These are phyloP conservation scores for Aramus guarauna DNA, from an alignment of 2,113 vertebrate genomes.

Conservation along the genomic window DNA sequence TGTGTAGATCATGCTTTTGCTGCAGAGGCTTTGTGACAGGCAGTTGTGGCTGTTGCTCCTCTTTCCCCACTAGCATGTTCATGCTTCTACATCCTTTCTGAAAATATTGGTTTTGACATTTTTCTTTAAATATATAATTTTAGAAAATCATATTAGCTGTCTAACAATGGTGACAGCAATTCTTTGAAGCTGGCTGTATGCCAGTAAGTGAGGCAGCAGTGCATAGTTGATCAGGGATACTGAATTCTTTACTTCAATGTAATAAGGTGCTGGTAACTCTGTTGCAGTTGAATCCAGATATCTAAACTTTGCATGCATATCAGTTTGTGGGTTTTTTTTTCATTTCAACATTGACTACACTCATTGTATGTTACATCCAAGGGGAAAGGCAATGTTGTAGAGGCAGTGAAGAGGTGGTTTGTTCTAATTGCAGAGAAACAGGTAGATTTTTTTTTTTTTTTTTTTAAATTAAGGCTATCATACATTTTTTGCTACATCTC, in stretches of 20 bases:
- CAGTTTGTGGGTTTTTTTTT: background rate
- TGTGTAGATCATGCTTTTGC: background rate
- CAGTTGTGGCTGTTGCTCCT: background rate
- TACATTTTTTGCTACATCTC: background rate
- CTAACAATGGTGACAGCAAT: background rate
- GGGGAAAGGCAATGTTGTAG: background rate
- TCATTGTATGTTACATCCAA: background rate
- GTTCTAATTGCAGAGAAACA: background rate
- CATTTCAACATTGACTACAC: background rate
- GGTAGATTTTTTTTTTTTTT: background rate
- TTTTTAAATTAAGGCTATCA: background rate
- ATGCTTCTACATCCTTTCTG: background rate
- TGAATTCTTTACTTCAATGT: background rate
- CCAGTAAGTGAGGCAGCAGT: background rate
- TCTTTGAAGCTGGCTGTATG: background rate
- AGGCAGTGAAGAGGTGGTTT: background rate
- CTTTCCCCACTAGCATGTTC: background rate
- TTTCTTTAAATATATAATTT: background rate
- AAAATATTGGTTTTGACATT: background rate
- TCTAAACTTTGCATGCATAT: background rate
- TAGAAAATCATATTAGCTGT: background rate
- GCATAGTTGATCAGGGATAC: background rate
- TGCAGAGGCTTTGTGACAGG: background rate
- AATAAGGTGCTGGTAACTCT: background rate
- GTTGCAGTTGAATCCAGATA: background rate